A percentile compares a stretch with the other conserved stretches of the same genome.
These are phyloP conservation scores for Leptopilina syphax DNA, from an alignment of 2,888 invertebrate species.

Conservation along the genomic window DNA sequence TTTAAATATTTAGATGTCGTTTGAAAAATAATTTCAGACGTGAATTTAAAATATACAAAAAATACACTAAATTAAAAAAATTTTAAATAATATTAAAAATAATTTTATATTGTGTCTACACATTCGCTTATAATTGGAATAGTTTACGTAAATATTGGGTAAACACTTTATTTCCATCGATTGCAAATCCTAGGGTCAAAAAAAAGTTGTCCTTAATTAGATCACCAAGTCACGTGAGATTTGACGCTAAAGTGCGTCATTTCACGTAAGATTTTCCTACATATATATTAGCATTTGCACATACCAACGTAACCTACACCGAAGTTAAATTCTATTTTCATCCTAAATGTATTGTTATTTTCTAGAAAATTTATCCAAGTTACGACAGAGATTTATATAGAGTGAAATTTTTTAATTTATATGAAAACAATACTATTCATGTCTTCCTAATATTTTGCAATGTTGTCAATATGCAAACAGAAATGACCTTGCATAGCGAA, in stretches of 20 bases:
- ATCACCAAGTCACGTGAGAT: not conserved
- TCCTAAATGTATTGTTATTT: not conserved
- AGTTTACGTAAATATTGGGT: no score
- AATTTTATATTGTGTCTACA: no score
- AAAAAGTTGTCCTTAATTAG: constrained; percentile 7
- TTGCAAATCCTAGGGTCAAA: not conserved
- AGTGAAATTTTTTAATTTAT: no score
- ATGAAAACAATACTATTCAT: no score
- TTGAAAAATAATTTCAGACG: no score
- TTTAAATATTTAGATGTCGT: no score
- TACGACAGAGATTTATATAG: no score
- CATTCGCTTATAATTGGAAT: no score
- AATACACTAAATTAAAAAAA: no score
- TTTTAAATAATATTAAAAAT: no score
- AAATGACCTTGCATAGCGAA: not conserved
- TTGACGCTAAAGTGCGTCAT: not conserved
- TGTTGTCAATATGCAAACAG: not conserved
- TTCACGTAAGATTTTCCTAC: not conserved
- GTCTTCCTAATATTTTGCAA: no score
- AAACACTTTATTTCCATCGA: not conserved
- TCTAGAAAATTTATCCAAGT: not conserved
- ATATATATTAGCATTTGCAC: not conserved
- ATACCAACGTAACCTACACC: not conserved
- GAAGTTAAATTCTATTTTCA: not conserved
- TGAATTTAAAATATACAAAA: no score